Base-by-base conservation (phyloP, 2,888 invertebrate species). In the Timandra comae region DNA sequence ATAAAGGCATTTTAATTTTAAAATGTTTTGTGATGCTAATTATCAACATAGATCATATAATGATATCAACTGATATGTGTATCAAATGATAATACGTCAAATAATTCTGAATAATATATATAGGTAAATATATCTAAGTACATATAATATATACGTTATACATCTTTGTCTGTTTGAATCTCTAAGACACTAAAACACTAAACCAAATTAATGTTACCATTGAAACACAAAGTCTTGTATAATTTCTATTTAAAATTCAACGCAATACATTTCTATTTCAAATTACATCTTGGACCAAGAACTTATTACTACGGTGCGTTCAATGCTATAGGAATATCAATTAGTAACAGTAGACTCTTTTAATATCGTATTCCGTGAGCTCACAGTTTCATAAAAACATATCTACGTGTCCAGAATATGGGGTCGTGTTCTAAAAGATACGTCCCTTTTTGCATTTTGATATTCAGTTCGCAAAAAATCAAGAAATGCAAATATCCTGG, bases 171-270 rank as follows among this genome's bases (percentile, higher is more conserved):
- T n/a, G n/a, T n/a, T n/a, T n/a, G n/a, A n/a, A n/a, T n/a, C n/a
- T n/a, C n/a, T n/a, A n/a, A n/a, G n/a, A n/a, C n/a, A n/a, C n/a
- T n/a, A n/a, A n/a, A n/a, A n/a, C n/a, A n/a, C n/a, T n/a, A n/a
- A n/a, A n/a, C n/a, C n/a, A n/a, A n/a, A n/a, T n/a, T n/a, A n/a
- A n/a, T n/a, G n/a, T n/a, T n/a, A n/a, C n/a, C n/a, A n/a, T n/a
- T n/a, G n/a, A n/a, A n/a, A n/a, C n/a, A n/a, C n/a, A n/a, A n/a
- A n/a, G n/a, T n/a, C n/a, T n/a, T n/a, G n/a, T n/a, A n/a, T n/a
- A 30, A 32, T 52, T 54, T 55, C 56, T 60, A 63, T 67, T 62
- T 57, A 54, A 62, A 60, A 64, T 58, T 47, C 50, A 59, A 55
- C 53, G 48, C 49, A 54, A 61, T 52, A 43, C 33, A 31, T 41